Conservation (phyloP, 2,888 invertebrate species). For the Eupithecia inturbata region DNA sequence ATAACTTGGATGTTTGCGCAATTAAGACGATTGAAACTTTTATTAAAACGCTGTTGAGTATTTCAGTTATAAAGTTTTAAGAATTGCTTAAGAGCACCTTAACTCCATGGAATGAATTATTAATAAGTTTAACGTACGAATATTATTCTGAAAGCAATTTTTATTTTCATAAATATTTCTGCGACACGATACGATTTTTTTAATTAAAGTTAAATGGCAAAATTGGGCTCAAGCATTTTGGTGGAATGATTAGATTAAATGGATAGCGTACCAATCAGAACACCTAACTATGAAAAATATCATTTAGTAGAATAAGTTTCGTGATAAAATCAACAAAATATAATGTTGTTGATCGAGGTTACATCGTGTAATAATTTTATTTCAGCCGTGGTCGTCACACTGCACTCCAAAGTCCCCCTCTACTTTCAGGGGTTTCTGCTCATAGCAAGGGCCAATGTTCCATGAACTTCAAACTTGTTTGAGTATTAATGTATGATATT, state of each 20-base stretch:
- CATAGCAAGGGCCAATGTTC: too few species aligned
- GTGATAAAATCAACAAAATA: background rate
- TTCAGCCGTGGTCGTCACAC: background rate
- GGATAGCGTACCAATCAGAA: too few species aligned
- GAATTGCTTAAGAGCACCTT: conserved; percentile 2
- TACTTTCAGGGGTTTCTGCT: background rate
- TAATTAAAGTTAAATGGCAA: background rate
- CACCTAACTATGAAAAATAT: too few species aligned
- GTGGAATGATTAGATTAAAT: too few species aligned
- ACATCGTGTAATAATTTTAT: background rate
- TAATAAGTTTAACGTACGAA: background rate
- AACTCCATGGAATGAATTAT: background rate
- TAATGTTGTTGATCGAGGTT: background rate
- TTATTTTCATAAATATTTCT: background rate
- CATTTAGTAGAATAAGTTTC: too few species aligned
- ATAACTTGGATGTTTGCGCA: conserved; percentile 26
- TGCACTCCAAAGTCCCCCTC: background rate
- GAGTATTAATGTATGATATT: background rate
- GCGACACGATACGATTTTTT: background rate
- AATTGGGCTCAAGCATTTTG: background rate
- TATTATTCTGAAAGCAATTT: background rate
- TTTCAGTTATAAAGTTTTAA: conserved; percentile 23
- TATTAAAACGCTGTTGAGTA: conserved; percentile 18
- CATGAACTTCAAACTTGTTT: background rate
- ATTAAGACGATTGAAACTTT: conserved; percentile 23